These are phyloP conservation scores for Limnephilus rhombicus DNA, from an alignment of 2,888 invertebrate species.

Conservation along the genomic window DNA sequence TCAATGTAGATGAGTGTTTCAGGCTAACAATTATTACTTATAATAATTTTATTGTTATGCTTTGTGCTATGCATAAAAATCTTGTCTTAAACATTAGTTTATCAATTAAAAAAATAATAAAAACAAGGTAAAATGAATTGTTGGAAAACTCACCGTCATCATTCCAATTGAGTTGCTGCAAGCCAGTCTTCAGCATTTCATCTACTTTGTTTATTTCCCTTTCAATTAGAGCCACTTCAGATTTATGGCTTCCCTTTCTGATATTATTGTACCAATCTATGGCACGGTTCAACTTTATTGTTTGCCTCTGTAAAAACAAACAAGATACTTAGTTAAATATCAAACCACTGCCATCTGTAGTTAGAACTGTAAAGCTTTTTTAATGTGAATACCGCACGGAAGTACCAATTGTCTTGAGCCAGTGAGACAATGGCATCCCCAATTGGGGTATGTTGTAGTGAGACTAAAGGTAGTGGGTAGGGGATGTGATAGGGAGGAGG, in stretches of 20 bases:
- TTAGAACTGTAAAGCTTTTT: not conserved
- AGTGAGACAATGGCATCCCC: no score
- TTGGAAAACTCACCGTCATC: constrained; percentile 81
- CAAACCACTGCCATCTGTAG: not conserved
- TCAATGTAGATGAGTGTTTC: no score
- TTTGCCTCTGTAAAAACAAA: constrained; percentile 69
- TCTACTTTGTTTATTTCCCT: constrained; percentile 88
- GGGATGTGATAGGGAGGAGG: no score
- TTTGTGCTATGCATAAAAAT: no score
- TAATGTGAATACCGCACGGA: no score
- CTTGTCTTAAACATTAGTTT: no score
- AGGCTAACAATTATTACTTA: no score
- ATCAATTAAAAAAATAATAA: no score
- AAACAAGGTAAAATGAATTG: not conserved
- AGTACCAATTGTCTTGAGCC: no score
- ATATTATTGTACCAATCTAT: constrained; percentile 91
- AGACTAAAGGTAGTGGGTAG: no score
- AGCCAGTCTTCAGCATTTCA: constrained; percentile 81
- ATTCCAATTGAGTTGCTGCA: constrained; percentile 87
- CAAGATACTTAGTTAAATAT: not conserved
- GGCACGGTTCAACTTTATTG: constrained; percentile 80
- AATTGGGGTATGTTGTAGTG: no score
- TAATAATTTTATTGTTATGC: no score
- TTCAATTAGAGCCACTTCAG: constrained; percentile 87
- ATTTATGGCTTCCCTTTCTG: constrained; percentile 83